Evolutionary conservation across 1,140 invertebrate species (phyloP).

Genomic region (Trinorchestia longiramus): DNA sequence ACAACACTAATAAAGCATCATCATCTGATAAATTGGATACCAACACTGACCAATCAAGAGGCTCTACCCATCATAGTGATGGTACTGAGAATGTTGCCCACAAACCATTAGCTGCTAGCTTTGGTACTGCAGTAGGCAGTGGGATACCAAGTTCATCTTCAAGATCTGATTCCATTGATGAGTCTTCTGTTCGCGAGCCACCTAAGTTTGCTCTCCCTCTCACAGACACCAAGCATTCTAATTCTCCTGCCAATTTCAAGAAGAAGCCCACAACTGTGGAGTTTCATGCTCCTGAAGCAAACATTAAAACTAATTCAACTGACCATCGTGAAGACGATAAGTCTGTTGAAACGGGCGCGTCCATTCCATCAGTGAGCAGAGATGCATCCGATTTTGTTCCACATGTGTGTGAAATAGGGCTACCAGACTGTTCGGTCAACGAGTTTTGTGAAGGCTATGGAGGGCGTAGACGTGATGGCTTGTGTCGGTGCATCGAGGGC

Average conservation of each 20-base stretch:
- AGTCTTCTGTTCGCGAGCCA: no score
- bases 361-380: not conserved
- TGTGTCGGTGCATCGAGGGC: not conserved
- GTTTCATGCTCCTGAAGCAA: not conserved
- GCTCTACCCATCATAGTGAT: not conserved
- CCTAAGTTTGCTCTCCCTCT: not conserved
- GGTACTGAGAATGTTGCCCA: not conserved
- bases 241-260: not conserved
- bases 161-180: not conserved
- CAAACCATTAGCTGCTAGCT: not conserved
- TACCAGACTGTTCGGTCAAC: not conserved
- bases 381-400: not conserved
- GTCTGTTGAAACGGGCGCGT: not conserved
- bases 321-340: not conserved
- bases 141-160: not conserved
- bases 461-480: not conserved
- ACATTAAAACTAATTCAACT: not conserved
- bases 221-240: not conserved
- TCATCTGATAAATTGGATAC: not conserved
- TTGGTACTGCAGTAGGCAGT: not conserved
- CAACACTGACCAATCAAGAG: not conserved
- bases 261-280: not conserved
- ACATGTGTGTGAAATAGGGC: not conserved
- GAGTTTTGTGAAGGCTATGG: conserved; percentile 23
- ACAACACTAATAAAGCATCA: not conserved